Percentiles rank a stretch among this genome's conserved stretches.
phyloP scores from a whole-genome alignment of 2,888 invertebrate species.

The Sialis fuliginosa region DNA sequence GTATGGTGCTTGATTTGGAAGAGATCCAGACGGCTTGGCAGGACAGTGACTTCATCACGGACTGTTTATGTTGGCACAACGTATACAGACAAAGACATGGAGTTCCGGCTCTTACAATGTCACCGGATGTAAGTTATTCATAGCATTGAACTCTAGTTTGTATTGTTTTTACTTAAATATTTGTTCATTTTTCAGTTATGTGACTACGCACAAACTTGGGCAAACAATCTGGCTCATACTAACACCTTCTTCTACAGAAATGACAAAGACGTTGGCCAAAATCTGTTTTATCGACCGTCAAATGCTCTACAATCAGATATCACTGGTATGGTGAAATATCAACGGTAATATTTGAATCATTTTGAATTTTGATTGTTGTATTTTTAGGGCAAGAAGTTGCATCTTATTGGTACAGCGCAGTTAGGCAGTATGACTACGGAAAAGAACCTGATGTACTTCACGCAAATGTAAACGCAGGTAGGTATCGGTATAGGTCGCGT shows the following conservation, averaged over 20 bases:
- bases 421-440: conserved; percentile 54
- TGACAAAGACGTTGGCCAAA: conserved; percentile 63
- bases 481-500: conserved; percentile 6
- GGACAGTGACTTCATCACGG: conserved; percentile 66
- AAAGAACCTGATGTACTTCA: conserved; percentile 56
- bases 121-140: conserved; percentile 41
- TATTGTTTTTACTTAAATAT: neutral
- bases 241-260: conserved; percentile 62
- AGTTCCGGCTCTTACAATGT: conserved; percentile 54
- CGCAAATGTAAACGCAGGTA: conserved; percentile 64
- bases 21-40: conserved; percentile 59
- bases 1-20: conserved; percentile 50
- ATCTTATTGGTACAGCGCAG: conserved; percentile 66
- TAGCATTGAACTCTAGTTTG: too few species aligned
- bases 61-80: conserved; percentile 69
- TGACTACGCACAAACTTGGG: conserved; percentile 72
- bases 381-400: conserved; percentile 58
- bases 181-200: conserved; percentile 39
- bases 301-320: conserved; percentile 49
- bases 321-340: conserved; percentile 29
- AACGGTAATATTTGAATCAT: too few species aligned
- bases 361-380: neutral
- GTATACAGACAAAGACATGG: conserved; percentile 62
- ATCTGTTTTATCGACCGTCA: conserved; percentile 56
- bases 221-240: conserved; percentile 67